These are phyloP conservation scores for Bombus sylvicola DNA, from an alignment of 1,140 invertebrate species.

Conservation along the genomic window DNA sequence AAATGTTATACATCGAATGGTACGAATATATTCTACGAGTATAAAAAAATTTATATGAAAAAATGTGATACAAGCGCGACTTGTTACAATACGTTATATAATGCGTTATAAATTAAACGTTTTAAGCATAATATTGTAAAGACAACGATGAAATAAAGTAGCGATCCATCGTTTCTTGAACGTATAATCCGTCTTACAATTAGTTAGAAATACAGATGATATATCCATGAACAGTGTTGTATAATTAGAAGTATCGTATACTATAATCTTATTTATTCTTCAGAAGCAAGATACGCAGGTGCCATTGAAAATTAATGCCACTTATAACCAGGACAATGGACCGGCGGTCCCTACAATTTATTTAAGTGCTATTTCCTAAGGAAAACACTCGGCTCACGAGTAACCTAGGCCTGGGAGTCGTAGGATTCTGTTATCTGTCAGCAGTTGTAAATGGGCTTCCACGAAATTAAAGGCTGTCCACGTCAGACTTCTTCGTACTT, in stretches of 20 bases:
- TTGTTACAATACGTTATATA: not conserved
- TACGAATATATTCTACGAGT: too few relatives aligned
- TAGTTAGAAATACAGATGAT: not conserved
- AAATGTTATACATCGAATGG: too few relatives aligned
- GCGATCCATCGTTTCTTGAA: not conserved
- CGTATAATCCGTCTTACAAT: not conserved
- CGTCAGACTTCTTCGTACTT: not conserved
- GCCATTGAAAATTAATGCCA: not conserved
- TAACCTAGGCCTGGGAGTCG: not conserved
- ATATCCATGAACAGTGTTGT: not conserved
- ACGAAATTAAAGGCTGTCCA: not conserved
- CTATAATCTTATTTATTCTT: conserved; percentile 12
- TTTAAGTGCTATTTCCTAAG: conserved; percentile 2
- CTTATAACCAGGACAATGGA: not conserved
- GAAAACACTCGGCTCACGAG: not conserved
- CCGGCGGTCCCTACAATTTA: conserved; percentile 9
- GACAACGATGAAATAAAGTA: too few relatives aligned
- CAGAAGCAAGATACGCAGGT: not conserved
- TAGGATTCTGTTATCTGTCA: not conserved
- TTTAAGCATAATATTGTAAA: not conserved
- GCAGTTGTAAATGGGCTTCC: not conserved
- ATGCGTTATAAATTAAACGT: not conserved
- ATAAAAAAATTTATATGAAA: too few relatives aligned
- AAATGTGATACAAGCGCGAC: not conserved
- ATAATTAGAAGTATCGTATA: conserved; percentile 1